Conservation (phyloP, 2,888 invertebrate species). For the Brachypterus glaber region DNA sequence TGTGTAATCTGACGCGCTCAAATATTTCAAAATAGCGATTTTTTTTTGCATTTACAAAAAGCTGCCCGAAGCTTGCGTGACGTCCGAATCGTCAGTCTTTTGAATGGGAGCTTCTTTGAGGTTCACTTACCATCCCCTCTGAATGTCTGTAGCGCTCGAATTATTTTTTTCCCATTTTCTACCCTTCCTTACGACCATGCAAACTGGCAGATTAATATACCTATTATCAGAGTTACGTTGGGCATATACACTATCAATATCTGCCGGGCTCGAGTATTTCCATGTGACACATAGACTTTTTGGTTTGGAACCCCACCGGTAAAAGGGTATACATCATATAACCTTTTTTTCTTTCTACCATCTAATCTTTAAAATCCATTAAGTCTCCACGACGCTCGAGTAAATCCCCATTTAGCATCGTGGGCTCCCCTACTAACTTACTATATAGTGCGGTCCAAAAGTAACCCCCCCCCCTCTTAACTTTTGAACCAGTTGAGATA, state of each 20-base stretch:
- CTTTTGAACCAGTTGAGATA: too few species aligned
- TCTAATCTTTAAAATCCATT: constrained; percentile 14
- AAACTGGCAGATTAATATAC: constrained; percentile 21
- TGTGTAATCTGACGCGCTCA: too few species aligned
- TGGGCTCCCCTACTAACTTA: constrained; percentile 16
- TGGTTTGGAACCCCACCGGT: constrained; percentile 11
- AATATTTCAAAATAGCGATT: too few species aligned
- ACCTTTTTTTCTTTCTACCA: constrained; percentile 7
- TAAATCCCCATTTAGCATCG: constrained; percentile 8
- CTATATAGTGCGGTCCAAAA: too few species aligned
- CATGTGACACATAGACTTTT: constrained; percentile 10
- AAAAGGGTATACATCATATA: constrained; percentile 7
- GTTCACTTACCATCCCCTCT: constrained; percentile 6
- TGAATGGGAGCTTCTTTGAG: constrained; percentile 14
- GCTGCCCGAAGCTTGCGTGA: constrained; percentile 15
- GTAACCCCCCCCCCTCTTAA: too few species aligned
- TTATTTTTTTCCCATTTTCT: constrained; percentile 15
- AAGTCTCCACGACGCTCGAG: constrained; percentile 14
- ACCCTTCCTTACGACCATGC: constrained; percentile 12
- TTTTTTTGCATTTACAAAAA: constrained; percentile 1
- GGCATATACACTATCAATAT: constrained; percentile 15
- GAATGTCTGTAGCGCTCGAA: constrained; percentile 11
- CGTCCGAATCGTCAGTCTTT: constrained; percentile 18
- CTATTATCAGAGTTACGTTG: constrained; percentile 18
- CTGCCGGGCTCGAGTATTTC: constrained; percentile 17